Evolutionary conservation across 1,140 invertebrate species (phyloP).

Genomic region (Ditylenchus dipsaci): DNA sequence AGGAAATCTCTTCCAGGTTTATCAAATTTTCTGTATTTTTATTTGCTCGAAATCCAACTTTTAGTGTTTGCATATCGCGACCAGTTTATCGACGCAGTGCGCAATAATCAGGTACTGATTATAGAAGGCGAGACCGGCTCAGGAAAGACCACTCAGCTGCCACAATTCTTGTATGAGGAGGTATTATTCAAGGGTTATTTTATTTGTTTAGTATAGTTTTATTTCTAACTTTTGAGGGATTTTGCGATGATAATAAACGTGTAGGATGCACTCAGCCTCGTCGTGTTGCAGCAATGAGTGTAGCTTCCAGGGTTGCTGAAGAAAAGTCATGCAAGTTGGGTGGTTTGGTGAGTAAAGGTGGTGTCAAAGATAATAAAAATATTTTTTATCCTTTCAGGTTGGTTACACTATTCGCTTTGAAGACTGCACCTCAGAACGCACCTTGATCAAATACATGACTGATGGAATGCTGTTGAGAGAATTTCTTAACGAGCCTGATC

Average conservation of each 20-base stretch:
- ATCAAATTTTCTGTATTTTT: too few relatives aligned
- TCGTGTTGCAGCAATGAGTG: slow-evolving; percentile 75
- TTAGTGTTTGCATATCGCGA: slow-evolving; percentile 82
- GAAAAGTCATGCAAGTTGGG: slow-evolving; percentile 71
- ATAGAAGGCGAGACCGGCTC: slow-evolving; percentile 76
- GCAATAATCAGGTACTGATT: slow-evolving; percentile 83
- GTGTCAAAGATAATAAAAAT: not conserved
- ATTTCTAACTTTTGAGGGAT: slow-evolving; percentile 60
- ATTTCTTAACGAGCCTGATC: slow-evolving; percentile 91
- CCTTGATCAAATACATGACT: slow-evolving; percentile 96
- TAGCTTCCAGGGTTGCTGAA: slow-evolving; percentile 70
- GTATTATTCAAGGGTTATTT: slow-evolving; percentile 64
- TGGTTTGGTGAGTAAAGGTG: slow-evolving; percentile 54
- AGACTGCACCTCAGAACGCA: slow-evolving; percentile 72
- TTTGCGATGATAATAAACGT: slow-evolving; percentile 69
- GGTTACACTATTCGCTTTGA: slow-evolving; percentile 76
- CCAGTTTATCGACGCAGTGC: slow-evolving; percentile 79
- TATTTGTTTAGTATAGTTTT: not conserved
- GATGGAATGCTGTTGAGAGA: slow-evolving; percentile 95
- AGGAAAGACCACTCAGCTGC: slow-evolving; percentile 96
- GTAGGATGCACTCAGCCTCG: slow-evolving; percentile 75
- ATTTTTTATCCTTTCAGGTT: slow-evolving; percentile 61
- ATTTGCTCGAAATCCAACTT: too few relatives aligned
- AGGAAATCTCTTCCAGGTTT: slow-evolving; percentile 75
- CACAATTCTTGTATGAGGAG: slow-evolving; percentile 89